These are phyloP conservation scores for Merops nubicus DNA, from an alignment of 2,113 vertebrate genomes.

Conservation along the genomic window DNA sequence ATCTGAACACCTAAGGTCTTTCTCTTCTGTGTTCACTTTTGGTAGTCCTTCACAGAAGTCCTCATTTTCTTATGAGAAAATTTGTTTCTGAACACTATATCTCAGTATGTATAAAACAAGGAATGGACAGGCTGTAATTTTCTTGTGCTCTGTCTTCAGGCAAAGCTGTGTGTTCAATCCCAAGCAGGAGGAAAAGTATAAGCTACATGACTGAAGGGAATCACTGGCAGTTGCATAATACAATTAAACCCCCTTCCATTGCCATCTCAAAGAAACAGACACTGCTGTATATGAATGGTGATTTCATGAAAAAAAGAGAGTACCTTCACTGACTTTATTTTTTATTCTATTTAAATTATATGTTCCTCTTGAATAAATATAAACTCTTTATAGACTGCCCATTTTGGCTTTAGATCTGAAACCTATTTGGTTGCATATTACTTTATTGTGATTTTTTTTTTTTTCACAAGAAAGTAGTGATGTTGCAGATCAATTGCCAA, in stretches of 20 bases:
- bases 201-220: accelerated
- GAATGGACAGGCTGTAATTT: accelerated
- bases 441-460: background rate
- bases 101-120: background rate
- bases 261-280: background rate
- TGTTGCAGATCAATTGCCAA: background rate
- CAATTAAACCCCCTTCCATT: background rate
- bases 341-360: background rate
- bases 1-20: background rate
- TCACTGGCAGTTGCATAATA: background rate
- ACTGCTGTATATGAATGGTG: background rate
- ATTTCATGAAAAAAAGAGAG: background rate
- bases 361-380: background rate
- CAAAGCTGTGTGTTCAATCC: accelerated
- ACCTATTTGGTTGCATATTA: background rate
- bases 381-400: background rate
- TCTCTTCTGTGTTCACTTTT: accelerated
- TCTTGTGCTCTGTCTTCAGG: accelerated
- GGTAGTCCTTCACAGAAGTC: background rate
- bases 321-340: background rate
- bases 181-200: background rate
- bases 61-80: background rate
- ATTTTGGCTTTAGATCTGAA: background rate
- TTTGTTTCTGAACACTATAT: accelerated
- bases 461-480: background rate